Base-by-base conservation (phyloP, 2,888 invertebrate species). In the Agelastica alni region DNA sequence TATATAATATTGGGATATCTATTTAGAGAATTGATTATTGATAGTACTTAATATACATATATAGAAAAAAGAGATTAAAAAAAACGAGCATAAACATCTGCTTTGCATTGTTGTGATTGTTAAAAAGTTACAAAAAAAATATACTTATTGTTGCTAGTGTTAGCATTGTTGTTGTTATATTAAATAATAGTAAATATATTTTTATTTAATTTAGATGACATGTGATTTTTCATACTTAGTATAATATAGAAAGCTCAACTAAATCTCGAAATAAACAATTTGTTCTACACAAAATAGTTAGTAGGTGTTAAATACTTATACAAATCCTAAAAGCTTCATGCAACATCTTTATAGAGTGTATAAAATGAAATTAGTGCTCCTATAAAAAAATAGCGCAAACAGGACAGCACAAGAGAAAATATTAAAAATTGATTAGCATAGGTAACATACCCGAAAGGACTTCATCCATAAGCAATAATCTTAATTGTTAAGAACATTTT, bases 61-160 rank as follows among this genome's bases (percentile, higher is more conserved):
- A n/a, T n/a, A n/a, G n/a, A n/a, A n/a, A n/a, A n/a, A n/a, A n/a
- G n/a, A n/a, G n/a, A n/a, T n/a, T n/a, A n/a, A n/a, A n/a, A 7
- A 36, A 36, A 44, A 44, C 31, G 41, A 36, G 43, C 32, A 54
- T 51, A 47, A 54, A 55, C 43, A 58, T 71, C 72, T 71, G 71
- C 71, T 75, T 75, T 74, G 75, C 74, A 74, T 75, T 73, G 75
- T 75, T 75, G 73, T 70, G 66, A 65, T 73, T 74, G 73, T 75
- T 75, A 71, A 70, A 39, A 75, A 73, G 75, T 75, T 75, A 72
- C 6, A 66, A 68, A 68, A 71, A 67, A 71, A 69, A 71, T 72
- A 72, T 71, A 71, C 69, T 74, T 73, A 75, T 74, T 75, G 75
- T 75, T 76, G 76, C 75, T 75, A 74, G 71, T 66, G 72, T 69